Evolutionary conservation across 2,113 vertebrate species (phyloP).

Genomic region (Plotosus lineatus): DNA sequence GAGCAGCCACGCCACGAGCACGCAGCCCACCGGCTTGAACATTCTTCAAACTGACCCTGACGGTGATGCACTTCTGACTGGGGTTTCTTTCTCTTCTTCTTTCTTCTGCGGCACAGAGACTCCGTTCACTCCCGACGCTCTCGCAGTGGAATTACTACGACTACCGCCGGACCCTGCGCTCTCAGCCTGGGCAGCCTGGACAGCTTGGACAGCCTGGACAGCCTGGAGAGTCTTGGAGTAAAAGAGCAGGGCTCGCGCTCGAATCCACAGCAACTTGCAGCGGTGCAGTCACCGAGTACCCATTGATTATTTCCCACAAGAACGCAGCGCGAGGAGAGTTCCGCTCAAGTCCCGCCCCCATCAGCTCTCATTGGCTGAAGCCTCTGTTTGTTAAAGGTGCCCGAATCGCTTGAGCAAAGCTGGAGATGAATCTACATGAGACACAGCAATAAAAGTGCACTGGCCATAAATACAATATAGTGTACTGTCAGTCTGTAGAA

Average conservation of each 20-base stretch:
- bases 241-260: conserved; percentile 57
- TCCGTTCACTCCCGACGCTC: conserved; percentile 44
- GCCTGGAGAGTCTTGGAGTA: conserved; percentile 12
- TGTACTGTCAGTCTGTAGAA: conserved; percentile 3
- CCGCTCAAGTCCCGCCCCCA: conserved; percentile 47
- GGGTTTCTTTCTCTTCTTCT: conserved; percentile 41
- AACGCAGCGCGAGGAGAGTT: conserved; percentile 62
- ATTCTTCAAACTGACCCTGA: conserved; percentile 66
- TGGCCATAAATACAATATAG: conserved; percentile 24
- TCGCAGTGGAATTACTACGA: conserved; percentile 45
- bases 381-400: conserved; percentile 57
- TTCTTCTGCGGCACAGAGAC: conserved; percentile 46
- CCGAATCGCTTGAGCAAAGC: conserved; percentile 29
- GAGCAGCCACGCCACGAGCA: conserved; percentile 72
- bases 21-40: conserved; percentile 70
- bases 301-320: conserved; percentile 63
- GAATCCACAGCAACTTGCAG: conserved; percentile 67
- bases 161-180: too few species aligned
- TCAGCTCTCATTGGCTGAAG: conserved; percentile 62
- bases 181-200: too few species aligned
- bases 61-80: conserved; percentile 36
- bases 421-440: conserved; percentile 25
- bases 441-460: conserved; percentile 34
- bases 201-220: too few species aligned
- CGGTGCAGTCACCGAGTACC: conserved; percentile 54